Evolutionary conservation across 1,140 invertebrate species (phyloP).

Genomic region (Ceratitis capitata): DNA sequence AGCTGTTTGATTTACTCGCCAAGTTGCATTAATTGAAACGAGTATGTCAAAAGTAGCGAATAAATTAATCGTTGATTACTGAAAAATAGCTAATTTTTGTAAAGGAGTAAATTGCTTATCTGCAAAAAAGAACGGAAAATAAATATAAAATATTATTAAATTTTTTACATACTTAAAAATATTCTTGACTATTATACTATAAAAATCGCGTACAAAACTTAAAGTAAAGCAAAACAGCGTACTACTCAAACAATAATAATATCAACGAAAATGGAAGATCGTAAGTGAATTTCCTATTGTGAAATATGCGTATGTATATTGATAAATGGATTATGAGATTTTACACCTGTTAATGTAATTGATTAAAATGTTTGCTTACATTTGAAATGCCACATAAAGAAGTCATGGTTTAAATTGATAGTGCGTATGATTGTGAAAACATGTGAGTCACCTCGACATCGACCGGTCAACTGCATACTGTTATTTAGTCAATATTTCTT

Average conservation of each 20-base stretch:
- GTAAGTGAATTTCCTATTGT: constrained; percentile 27
- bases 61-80: neutral
- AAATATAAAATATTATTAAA: neutral
- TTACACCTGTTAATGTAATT: neutral
- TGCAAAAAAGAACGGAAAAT: neutral
- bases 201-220: neutral
- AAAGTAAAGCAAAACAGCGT: neutral
- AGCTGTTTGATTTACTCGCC: neutral
- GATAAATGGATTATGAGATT: neutral
- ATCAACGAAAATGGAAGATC: constrained; percentile 19
- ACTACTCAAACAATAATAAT: neutral
- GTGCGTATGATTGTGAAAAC: neutral
- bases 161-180: neutral
- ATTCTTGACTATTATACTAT: neutral
- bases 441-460: constrained; percentile 2
- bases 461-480: neutral
- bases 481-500: no score
- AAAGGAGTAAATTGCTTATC: neutral
- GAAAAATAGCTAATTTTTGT: constrained; percentile 6
- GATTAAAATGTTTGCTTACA: neutral
- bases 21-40: neutral
- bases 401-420: neutral
- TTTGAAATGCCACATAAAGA: neutral
- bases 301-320: neutral
- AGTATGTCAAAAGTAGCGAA: neutral